Conservation (phyloP, 2,113 vertebrate genomes). For the Podocnemis expansa region DNA sequence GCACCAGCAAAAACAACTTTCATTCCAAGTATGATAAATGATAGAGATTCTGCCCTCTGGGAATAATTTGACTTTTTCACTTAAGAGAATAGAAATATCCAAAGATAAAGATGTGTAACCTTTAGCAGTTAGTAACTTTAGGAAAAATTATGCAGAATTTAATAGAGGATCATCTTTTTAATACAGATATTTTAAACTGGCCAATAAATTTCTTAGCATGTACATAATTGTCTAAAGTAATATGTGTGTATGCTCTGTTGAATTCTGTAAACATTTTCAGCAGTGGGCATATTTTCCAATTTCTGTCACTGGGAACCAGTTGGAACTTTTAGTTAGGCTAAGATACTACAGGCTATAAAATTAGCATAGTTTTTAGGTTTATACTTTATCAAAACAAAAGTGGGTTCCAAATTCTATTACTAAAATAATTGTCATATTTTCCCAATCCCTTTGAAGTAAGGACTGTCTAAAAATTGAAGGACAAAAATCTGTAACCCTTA, state of each 20-base stretch:
- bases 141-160: not conserved
- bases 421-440: not conserved
- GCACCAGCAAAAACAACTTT: not conserved
- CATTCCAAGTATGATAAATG: not conserved
- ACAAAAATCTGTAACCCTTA: not conserved
- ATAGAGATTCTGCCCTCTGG: not conserved
- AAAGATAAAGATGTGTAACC: not conserved
- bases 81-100: not conserved
- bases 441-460: not conserved
- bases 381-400: not conserved
- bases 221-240: not conserved
- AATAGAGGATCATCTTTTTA: not conserved
- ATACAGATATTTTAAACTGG: not conserved
- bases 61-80: not conserved
- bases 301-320: not conserved
- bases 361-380: not conserved
- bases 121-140: not conserved
- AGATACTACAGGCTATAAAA: not conserved
- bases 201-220: not conserved
- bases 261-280: not conserved
- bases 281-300: not conserved
- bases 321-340: not conserved
- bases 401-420: fast-evolving
- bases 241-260: not conserved
- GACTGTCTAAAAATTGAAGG: not conserved